phyloP scores from a whole-genome alignment of 2,888 invertebrate species.

The Brachyopa scutellaris region DNA sequence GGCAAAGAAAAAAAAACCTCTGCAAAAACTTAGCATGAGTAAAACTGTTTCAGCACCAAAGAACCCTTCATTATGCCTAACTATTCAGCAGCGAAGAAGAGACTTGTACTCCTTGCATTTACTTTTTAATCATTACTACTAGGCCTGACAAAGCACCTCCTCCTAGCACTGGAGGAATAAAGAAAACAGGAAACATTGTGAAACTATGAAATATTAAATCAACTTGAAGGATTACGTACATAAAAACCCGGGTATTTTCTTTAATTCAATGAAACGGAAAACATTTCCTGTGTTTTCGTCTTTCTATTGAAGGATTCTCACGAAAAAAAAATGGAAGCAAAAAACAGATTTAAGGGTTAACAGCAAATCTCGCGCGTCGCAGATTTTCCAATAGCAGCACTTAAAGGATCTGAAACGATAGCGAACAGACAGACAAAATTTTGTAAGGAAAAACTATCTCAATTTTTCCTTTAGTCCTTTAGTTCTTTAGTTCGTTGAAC shows the following conservation, averaged over 20 bases:
- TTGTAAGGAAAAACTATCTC: constrained; percentile 64
- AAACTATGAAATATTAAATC: constrained; percentile 72
- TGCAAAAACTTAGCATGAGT: constrained; percentile 42
- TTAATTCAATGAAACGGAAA: constrained; percentile 71
- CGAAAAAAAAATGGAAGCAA: not conserved
- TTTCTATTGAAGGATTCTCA: constrained; percentile 29
- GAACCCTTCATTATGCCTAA: constrained; percentile 71
- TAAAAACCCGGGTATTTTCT: constrained; percentile 38
- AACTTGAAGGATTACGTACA: constrained; percentile 55
- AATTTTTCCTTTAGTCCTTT: constrained; percentile 45
- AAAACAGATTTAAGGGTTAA: constrained; percentile 55
- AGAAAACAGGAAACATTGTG: constrained; percentile 61
- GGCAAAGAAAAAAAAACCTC: not conserved
- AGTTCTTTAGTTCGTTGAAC: constrained; percentile 65
- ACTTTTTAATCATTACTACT: constrained; percentile 70
- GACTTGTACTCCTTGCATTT: constrained; percentile 61
- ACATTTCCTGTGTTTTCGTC: constrained; percentile 65
- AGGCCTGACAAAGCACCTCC: constrained; percentile 42
- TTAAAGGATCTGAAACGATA: constrained; percentile 36
- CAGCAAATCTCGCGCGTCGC: constrained; percentile 57
- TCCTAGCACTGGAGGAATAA: not conserved
- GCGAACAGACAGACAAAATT: constrained; percentile 34
- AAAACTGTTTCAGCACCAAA: constrained; percentile 62
- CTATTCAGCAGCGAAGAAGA: constrained; percentile 64
- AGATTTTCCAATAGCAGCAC: constrained; percentile 68